A percentile compares a stretch with the other conserved stretches of the same genome.
phyloP scores from a whole-genome alignment of 2,113 vertebrate genomes.

The Chloebia gouldiae region DNA sequence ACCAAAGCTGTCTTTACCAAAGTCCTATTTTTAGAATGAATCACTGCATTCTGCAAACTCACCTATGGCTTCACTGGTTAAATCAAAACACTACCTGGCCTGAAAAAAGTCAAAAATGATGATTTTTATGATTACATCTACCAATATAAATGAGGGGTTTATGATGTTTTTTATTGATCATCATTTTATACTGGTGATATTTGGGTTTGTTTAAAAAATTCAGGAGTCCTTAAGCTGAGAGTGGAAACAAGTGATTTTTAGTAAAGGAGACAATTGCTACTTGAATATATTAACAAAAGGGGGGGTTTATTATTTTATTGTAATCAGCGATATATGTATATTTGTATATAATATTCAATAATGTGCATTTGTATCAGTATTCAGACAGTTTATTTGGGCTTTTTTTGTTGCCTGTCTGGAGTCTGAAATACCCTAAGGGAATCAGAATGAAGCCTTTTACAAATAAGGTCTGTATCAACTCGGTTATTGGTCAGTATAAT shows the following conservation, averaged over 20 bases:
- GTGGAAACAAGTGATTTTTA: not conserved
- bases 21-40: constrained; percentile 38
- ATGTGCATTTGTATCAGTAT: not conserved
- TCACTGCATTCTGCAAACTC: not conserved
- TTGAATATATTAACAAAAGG: not conserved
- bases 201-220: not conserved
- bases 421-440: not conserved
- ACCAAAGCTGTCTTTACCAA: not conserved
- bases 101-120: not conserved
- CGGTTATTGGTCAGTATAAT: not conserved
- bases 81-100: not conserved
- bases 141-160: not conserved
- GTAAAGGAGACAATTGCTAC: not conserved
- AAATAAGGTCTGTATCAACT: not conserved
- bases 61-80: not conserved
- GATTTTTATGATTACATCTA: not conserved
- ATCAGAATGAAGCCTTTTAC: not conserved
- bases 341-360: not conserved
- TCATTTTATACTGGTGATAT: not conserved
- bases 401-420: not conserved
- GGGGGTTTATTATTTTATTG: accelerated
- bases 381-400: not conserved
- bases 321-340: not conserved
- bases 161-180: not conserved
- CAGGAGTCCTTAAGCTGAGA: not conserved